A percentile compares a stretch with the other conserved stretches of the same genome.
phyloP scores from a whole-genome alignment of 2,888 invertebrate genomes.

The Machimus atricapillus region DNA sequence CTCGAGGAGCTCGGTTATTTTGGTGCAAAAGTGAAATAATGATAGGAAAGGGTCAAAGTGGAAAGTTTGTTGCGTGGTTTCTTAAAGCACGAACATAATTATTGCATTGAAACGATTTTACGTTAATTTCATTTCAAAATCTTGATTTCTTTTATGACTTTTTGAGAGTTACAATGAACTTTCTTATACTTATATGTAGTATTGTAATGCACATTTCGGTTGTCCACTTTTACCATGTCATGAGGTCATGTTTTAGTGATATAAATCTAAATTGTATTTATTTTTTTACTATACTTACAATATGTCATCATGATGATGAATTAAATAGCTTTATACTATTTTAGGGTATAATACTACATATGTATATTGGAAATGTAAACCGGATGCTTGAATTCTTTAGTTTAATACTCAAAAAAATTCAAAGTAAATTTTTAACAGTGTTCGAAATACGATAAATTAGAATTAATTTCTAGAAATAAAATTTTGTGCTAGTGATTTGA shows the following conservation, averaged over 20 bases:
- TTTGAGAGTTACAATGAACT: background rate
- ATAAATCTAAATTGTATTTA: background rate
- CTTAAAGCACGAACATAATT: background rate
- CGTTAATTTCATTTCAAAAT: background rate
- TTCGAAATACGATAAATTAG: too few relatives aligned
- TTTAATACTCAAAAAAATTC: too few relatives aligned
- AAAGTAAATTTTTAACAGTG: too few relatives aligned
- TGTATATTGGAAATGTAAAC: too few relatives aligned
- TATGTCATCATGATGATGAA: too few relatives aligned
- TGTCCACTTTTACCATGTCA: background rate
- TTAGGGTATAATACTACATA: too few relatives aligned
- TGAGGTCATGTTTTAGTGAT: background rate
- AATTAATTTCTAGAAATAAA: too few relatives aligned
- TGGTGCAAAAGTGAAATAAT: background rate
- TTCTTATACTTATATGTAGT: background rate
- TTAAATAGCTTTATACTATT: too few relatives aligned
- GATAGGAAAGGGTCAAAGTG: background rate
- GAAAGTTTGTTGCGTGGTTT: background rate
- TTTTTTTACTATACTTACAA: background rate
- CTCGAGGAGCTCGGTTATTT: background rate
- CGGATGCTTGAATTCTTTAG: too few relatives aligned
- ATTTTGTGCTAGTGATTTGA: too few relatives aligned
- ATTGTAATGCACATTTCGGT: background rate
- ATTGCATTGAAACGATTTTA: background rate
- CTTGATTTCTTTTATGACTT: background rate